A percentile compares a stretch with the other conserved stretches of the same genome.
Evolutionary conservation across 1,140 invertebrate species (phyloP).

Genomic region (Colletes gigas): DNA sequence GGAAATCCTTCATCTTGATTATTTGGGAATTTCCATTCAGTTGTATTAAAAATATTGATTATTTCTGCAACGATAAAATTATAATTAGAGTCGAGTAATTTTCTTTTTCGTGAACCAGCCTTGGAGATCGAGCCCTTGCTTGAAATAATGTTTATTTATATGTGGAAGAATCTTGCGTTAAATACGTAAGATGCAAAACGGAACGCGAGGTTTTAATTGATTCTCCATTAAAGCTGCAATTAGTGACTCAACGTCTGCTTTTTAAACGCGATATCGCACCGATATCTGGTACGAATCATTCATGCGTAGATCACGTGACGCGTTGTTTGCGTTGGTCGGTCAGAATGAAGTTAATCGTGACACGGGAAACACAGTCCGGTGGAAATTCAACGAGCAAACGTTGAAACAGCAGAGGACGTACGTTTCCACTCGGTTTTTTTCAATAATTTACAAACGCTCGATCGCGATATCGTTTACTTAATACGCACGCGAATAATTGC

Average conservation of each 20-base stretch:
- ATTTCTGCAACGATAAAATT: no score
- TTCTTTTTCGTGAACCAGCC: no score
- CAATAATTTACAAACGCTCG: not conserved
- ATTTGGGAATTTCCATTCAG: no score
- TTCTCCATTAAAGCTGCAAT: slow-evolving; percentile 17
- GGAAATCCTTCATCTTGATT: no score
- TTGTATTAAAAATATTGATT: no score
- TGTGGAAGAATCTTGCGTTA: not conserved
- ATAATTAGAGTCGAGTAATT: no score
- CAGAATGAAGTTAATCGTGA: slow-evolving; percentile 13
- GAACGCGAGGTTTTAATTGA: slow-evolving; percentile 5
- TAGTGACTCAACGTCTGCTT: slow-evolving; percentile 7
- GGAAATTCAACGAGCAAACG: not conserved
- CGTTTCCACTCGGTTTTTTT: not conserved
- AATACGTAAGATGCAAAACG: not conserved
- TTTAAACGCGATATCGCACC: not conserved
- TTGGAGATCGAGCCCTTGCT: no score
- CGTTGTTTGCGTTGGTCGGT: slow-evolving; percentile 12
- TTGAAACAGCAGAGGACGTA: no score
- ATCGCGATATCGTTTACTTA: no score
- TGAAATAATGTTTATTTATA: no score
- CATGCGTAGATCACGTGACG: slow-evolving; percentile 21
- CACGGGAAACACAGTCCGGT: slow-evolving; percentile 1
- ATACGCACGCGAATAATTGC: no score
- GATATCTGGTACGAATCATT: slow-evolving; percentile 2